Percentiles rank a stretch among this genome's conserved stretches.
These are phyloP conservation scores for Solea senegalensis DNA, from an alignment of 2,113 vertebrate genomes.

Conservation along the genomic window DNA sequence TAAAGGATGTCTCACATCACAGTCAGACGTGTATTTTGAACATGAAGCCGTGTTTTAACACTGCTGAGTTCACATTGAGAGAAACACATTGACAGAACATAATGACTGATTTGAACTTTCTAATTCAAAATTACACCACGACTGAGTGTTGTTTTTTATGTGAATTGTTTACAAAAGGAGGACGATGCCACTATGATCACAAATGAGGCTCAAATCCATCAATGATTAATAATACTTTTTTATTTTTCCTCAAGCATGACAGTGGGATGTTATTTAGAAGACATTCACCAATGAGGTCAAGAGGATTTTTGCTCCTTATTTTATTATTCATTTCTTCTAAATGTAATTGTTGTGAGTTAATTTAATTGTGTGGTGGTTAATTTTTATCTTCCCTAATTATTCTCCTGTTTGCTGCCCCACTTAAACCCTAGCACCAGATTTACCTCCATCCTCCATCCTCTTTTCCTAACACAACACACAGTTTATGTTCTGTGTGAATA, in stretches of 20 bases:
- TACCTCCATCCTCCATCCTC: too few relatives aligned
- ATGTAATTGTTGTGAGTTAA: neutral
- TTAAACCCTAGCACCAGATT: neutral
- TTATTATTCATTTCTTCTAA: constrained; percentile 10
- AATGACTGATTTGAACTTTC: constrained; percentile 16
- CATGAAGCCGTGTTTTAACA: constrained; percentile 12
- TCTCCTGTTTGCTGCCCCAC: neutral
- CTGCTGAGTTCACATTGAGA: constrained; percentile 36
- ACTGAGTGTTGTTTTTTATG: neutral
- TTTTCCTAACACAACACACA: too few relatives aligned
- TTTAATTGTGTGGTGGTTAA: neutral
- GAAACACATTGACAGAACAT: constrained; percentile 3
- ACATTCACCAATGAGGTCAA: neutral
- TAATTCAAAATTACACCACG: neutral
- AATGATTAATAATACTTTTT: too few relatives aligned
- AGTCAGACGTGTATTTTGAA: constrained; percentile 3
- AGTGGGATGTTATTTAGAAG: constrained; percentile 14
- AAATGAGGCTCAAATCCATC: too few relatives aligned
- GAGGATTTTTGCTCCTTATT: neutral
- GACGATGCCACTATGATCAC: too few relatives aligned
- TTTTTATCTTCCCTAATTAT: neutral
- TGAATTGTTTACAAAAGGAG: neutral
- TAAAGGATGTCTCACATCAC: neutral
- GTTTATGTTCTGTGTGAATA: too few relatives aligned
- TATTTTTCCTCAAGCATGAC: constrained; percentile 6